Conservation (phyloP, 2,888 invertebrate genomes). For the Drosophila peninsularis region DNA sequence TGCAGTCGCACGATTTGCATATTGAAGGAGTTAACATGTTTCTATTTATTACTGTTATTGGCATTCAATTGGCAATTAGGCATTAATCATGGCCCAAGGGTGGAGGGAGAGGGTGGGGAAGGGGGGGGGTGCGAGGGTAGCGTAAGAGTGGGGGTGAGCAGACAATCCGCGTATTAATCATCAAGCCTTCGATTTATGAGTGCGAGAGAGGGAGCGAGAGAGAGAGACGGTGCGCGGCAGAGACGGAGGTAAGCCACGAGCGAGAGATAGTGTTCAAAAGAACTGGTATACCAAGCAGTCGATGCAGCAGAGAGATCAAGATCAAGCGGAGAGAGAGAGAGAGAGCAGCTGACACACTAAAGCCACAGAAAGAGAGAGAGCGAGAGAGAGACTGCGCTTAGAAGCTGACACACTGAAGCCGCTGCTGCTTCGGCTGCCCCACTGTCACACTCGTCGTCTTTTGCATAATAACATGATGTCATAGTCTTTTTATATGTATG, state of each 20-base stretch:
- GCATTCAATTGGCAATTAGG: slow-evolving; percentile 76
- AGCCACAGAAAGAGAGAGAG: no score
- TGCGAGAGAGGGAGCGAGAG: neutral
- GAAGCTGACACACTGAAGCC: slow-evolving; percentile 39
- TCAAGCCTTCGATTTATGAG: slow-evolving; percentile 43
- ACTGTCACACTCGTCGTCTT: slow-evolving; percentile 21
- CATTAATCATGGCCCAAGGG: slow-evolving; percentile 65
- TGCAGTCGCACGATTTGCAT: slow-evolving; percentile 54
- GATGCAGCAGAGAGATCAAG: slow-evolving; percentile 6
- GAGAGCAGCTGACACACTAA: neutral
- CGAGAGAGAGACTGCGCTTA: slow-evolving; percentile 6
- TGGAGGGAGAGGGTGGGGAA: neutral
- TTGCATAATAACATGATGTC: slow-evolving; percentile 70
- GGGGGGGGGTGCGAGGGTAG: neutral
- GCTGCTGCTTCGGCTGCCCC: slow-evolving; percentile 5
- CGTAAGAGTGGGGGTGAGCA: slow-evolving; percentile 7
- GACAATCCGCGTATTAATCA: slow-evolving; percentile 40
- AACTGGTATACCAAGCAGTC: neutral
- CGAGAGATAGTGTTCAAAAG: slow-evolving; percentile 1
- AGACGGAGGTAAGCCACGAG: neutral
- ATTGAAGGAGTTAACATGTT: slow-evolving; percentile 66
- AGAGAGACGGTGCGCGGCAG: no score
- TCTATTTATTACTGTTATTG: slow-evolving; percentile 76
- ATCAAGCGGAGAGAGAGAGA: slow-evolving; percentile 2
- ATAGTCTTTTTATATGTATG: slow-evolving; percentile 64